These are phyloP conservation scores for Dendrolimus punctatus DNA, from an alignment of 1,140 invertebrate species.

Conservation along the genomic window DNA sequence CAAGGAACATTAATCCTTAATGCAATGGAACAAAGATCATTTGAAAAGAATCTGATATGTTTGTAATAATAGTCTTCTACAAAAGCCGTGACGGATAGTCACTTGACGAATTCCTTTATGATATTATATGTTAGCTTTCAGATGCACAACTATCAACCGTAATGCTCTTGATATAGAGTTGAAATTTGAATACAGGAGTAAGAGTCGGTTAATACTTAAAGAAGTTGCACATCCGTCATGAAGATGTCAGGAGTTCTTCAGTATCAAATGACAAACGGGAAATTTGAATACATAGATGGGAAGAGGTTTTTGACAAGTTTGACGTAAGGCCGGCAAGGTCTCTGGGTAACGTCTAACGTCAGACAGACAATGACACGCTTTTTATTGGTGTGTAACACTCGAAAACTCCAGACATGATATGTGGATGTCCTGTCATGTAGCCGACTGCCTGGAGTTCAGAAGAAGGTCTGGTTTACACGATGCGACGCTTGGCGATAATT, in stretches of 20 bases:
- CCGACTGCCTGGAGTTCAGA: not conserved
- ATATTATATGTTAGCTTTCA: conserved; percentile 16
- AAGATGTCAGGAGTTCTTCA: conserved; percentile 48
- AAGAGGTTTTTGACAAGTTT: conserved; percentile 50
- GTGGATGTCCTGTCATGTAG: not conserved
- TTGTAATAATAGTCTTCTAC: conserved; percentile 31
- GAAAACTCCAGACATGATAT: not conserved
- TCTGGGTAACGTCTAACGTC: conserved; percentile 15
- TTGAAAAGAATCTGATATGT: conserved; percentile 7
- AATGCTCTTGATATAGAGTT: not conserved
- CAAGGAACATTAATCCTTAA: conserved; percentile 21
- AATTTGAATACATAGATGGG: conserved; percentile 63
- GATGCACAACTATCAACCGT: conserved; percentile 7
- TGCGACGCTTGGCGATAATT: too few species aligned
- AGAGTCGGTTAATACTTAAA: not conserved
- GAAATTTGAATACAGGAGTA: not conserved
- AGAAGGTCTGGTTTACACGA: too few species aligned
- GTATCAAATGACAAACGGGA: conserved; percentile 55
- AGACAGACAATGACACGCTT: conserved; percentile 20
- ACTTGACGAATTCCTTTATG: conserved; percentile 59
- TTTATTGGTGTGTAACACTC: conserved; percentile 19
- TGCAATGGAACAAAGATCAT: conserved; percentile 10
- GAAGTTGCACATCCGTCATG: conserved; percentile 20
- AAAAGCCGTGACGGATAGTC: conserved; percentile 49
- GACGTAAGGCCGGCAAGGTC: conserved; percentile 18